phyloP scores from a whole-genome alignment of 2,797 vertebrate species.

The Falco columbarius region DNA sequence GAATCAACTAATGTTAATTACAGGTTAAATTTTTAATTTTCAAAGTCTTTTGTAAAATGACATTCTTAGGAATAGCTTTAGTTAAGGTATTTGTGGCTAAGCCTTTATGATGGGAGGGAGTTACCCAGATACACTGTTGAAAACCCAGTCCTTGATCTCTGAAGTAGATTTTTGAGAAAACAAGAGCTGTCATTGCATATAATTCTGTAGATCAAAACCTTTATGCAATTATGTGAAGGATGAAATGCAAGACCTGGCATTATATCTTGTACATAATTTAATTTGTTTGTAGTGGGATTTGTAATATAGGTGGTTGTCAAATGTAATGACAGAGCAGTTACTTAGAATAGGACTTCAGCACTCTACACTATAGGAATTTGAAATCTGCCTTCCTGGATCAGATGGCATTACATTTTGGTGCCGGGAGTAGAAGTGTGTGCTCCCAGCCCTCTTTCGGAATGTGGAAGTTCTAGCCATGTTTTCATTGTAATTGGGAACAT shows the following conservation, averaged over 20 bases:
- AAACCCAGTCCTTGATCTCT: not conserved
- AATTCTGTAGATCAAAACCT: not conserved
- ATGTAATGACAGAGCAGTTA: not conserved
- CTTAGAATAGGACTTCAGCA: not conserved
- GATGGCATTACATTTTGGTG: not conserved
- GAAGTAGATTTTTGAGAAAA: slow-evolving; percentile 1
- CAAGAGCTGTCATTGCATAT: not conserved
- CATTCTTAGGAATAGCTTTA: not conserved
- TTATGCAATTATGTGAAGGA: not conserved
- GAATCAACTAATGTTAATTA: slow-evolving; percentile 13
- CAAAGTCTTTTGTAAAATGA: not conserved
- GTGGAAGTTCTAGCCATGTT: not conserved
- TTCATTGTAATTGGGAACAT: not conserved
- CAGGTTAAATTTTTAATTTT: not conserved
- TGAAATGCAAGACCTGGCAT: not conserved
- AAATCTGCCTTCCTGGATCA: not conserved
- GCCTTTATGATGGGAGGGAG: not conserved
- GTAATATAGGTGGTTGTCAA: not conserved
- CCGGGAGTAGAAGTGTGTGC: not conserved
- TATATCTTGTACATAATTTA: not conserved
- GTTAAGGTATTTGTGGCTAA: not conserved
- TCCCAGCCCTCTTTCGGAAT: not conserved
- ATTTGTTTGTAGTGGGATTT: not conserved
- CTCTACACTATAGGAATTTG: not conserved
- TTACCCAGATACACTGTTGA: not conserved